phyloP scores from a whole-genome alignment of 2,888 invertebrate genomes.

The Blastobasis adustella region DNA sequence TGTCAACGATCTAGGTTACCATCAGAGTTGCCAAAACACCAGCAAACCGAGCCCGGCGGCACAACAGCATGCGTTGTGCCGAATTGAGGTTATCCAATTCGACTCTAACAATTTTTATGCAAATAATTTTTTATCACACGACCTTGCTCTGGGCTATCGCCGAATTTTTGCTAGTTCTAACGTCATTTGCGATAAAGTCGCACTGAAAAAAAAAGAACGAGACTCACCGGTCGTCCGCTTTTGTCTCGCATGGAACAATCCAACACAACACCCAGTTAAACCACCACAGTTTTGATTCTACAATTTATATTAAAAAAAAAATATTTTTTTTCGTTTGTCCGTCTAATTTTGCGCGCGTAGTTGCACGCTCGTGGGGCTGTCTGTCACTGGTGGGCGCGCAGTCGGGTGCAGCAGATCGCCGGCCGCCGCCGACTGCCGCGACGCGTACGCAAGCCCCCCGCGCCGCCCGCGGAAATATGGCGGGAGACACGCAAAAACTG shows the following conservation, averaged over 20 bases:
- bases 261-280: slow-evolving; percentile 19
- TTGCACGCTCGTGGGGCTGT: too few species aligned
- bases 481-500: slow-evolving; percentile 66
- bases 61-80: slow-evolving; percentile 54
- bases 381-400: too few species aligned
- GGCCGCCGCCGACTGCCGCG: slow-evolving; percentile 62
- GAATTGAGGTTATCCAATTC: slow-evolving; percentile 70
- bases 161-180: slow-evolving; percentile 60
- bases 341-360: too few species aligned
- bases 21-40: slow-evolving; percentile 6
- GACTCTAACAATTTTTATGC: slow-evolving; percentile 68
- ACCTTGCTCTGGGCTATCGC: slow-evolving; percentile 72
- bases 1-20: slow-evolving; percentile 8
- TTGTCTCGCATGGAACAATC: slow-evolving; percentile 20
- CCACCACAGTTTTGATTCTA: too few species aligned
- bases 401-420: slow-evolving; percentile 29
- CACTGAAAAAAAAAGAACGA: slow-evolving; percentile 27
- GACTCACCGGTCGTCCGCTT: slow-evolving; percentile 24
- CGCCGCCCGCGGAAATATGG: slow-evolving; percentile 61
- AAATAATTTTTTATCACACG: slow-evolving; percentile 69
- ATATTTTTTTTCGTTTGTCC: too few species aligned
- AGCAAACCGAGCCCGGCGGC: slow-evolving; percentile 3
- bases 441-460: slow-evolving; percentile 59
- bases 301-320: too few species aligned
- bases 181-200: slow-evolving; percentile 49